Percentiles rank a stretch among this genome's conserved stretches.
These are phyloP conservation scores for Patiria miniata DNA, from an alignment of 35 echinoderm and acorn worm genomes.

Conservation along the genomic window DNA sequence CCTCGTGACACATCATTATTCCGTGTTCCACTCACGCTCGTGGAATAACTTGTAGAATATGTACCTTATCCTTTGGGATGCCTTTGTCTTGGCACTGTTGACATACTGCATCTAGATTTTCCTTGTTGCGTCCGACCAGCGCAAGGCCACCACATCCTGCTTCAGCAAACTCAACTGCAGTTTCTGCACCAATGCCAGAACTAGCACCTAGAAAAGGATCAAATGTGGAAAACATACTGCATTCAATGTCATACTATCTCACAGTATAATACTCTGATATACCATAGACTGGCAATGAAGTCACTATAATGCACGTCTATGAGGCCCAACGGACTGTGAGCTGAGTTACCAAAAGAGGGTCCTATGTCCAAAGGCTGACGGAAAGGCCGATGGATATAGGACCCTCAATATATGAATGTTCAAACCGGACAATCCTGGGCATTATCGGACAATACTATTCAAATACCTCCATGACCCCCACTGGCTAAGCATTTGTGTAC, in stretches of 20 bases:
- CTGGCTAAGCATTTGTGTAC: too few species aligned
- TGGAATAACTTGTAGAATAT: too few species aligned
- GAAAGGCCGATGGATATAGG: background rate
- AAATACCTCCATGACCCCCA: too few species aligned
- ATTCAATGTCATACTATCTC: background rate
- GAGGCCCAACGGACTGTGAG: background rate
- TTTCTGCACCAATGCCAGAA: slow-evolving; percentile 75
- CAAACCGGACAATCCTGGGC: too few species aligned
- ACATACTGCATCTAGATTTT: slow-evolving; percentile 45
- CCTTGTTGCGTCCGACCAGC: slow-evolving; percentile 59
- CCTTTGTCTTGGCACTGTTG: slow-evolving; percentile 52
- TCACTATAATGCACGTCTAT: background rate
- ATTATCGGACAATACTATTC: too few species aligned
- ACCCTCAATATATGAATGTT: too few species aligned
- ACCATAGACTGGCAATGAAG: background rate
- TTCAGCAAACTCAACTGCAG: slow-evolving; percentile 61
- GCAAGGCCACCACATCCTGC: slow-evolving; percentile 53
- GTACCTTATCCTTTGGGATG: slow-evolving; percentile 69
- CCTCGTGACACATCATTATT: too few species aligned
- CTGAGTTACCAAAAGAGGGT: background rate
- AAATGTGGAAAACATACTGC: background rate
- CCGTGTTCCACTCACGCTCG: too few species aligned
- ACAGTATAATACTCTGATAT: background rate
- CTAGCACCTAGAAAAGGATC: slow-evolving; percentile 45
- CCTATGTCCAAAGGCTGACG: background rate